Evolutionary conservation across 2,797 vertebrate genomes (phyloP).

Genomic region (Anisognathus igniventris): DNA sequence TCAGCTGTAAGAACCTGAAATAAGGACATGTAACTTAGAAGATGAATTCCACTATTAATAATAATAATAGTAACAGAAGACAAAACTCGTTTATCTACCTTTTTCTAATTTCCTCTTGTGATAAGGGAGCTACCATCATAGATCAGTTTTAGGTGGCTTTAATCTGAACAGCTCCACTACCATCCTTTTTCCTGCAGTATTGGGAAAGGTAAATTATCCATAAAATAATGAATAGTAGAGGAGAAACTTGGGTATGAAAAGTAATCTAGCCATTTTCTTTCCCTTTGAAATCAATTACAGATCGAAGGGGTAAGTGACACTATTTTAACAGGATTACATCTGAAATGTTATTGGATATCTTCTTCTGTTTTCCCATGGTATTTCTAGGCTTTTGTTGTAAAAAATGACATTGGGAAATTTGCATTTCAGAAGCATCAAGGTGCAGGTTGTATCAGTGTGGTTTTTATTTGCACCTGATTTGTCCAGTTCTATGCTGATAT

Average conservation of each 20-base stretch:
- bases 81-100: fast-evolving
- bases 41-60: not conserved
- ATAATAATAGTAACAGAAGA: not conserved
- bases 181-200: not conserved
- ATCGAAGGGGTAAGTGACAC: not conserved
- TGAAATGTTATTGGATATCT: not conserved
- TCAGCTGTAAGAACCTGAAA: not conserved
- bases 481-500: not conserved
- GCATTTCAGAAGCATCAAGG: not conserved
- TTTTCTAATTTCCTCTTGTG: not conserved
- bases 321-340: not conserved
- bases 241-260: not conserved
- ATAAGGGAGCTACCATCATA: not conserved
- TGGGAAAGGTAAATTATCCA: not conserved
- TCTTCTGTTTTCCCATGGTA: not conserved
- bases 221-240: not conserved
- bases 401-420: not conserved
- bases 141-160: not conserved
- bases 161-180: not conserved
- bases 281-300: not conserved
- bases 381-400: not conserved
- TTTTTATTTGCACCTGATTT: not conserved
- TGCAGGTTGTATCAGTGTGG: not conserved
- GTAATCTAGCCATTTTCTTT: not conserved
- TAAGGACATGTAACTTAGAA: not conserved